Percentiles rank a stretch among this genome's conserved stretches.
These are phyloP conservation scores for Stichopus chloronotus DNA, from an alignment of 35 echinoderm and acorn worm species.

Conservation along the genomic window DNA sequence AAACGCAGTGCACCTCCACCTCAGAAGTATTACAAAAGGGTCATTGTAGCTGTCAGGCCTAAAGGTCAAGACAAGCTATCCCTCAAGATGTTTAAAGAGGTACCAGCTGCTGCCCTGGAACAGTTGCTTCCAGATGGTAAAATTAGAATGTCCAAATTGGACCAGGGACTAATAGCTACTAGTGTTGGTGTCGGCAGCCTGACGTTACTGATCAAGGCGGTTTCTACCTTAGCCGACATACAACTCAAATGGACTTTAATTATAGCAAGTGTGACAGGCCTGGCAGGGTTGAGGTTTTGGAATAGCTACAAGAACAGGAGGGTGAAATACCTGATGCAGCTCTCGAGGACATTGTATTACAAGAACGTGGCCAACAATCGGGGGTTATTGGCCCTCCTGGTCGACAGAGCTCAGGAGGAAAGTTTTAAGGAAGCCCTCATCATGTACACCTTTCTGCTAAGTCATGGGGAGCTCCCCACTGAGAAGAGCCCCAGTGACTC, in stretches of 20 bases:
- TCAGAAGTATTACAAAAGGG: constrained; percentile 81
- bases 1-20: constrained; percentile 77
- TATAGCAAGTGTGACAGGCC: constrained; percentile 67
- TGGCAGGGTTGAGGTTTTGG: constrained; percentile 81
- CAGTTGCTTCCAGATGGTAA: constrained; percentile 95
- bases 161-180: constrained; percentile 79
- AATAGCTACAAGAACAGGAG: constrained; percentile 99
- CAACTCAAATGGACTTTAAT: constrained; percentile 93
- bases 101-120: constrained; percentile 83
- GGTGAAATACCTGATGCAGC: constrained; percentile 80
- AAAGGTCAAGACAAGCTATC: constrained; percentile 86
- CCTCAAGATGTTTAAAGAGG: constrained; percentile 99
- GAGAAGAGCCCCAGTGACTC: background rate
- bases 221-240: constrained; percentile 85
- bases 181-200: constrained; percentile 72
- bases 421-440: constrained; percentile 88
- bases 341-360: constrained; percentile 89
- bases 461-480: constrained; percentile 45
- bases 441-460: constrained; percentile 84
- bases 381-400: constrained; percentile 81
- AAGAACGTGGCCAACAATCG: constrained; percentile 99
- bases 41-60: constrained; percentile 90
- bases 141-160: constrained; percentile 88
- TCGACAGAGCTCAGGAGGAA: constrained; percentile 96
- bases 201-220: constrained; percentile 79